Percentiles rank a stretch among this genome's conserved stretches.
These are phyloP conservation scores for Bergia puertoricense DNA, from an alignment of 92 coral and sea anemone genomes.

Conservation along the genomic window DNA sequence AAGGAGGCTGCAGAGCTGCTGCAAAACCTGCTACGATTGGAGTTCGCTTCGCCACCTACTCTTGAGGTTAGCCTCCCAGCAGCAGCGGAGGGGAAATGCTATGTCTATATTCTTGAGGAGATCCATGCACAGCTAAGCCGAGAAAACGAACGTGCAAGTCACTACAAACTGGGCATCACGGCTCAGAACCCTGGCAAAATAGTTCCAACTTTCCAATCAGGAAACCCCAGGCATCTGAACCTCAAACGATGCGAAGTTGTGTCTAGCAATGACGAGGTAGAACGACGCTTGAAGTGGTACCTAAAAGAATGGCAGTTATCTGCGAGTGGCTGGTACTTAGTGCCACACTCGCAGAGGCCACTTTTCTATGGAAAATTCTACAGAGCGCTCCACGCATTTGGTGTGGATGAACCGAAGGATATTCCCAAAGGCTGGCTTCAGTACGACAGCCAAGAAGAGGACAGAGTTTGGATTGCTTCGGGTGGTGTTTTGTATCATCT, in stretches of 20 bases:
- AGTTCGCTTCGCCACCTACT: slow-evolving; percentile 23
- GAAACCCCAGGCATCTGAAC: slow-evolving; percentile 4
- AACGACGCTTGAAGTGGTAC: neutral
- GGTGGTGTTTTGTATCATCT: slow-evolving; percentile 26
- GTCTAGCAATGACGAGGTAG: slow-evolving; percentile 8
- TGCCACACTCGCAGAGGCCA: neutral
- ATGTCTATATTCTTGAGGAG: slow-evolving; percentile 11
- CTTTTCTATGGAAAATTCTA: slow-evolving; percentile 35
- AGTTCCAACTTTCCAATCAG: neutral
- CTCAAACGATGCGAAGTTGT: slow-evolving; percentile 37
- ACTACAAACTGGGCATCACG: slow-evolving; percentile 26
- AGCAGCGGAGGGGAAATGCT: neutral
- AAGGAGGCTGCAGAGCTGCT: slow-evolving; percentile 1
- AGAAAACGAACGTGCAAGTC: neutral
- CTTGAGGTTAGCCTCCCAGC: neutral
- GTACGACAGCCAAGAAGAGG: neutral
- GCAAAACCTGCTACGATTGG: neutral
- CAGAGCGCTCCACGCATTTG: slow-evolving; percentile 12
- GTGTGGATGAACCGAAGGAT: slow-evolving; percentile 21
- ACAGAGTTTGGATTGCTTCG: slow-evolving; percentile 31
- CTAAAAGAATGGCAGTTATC: slow-evolving; percentile 34
- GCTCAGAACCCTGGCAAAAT: neutral
- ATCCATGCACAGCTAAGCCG: neutral
- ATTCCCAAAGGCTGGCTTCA: slow-evolving; percentile 37
- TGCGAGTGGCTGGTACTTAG: slow-evolving; percentile 13